Base-by-base conservation (phyloP, 2,888 invertebrate species). In the Phaonia tiefii region DNA sequence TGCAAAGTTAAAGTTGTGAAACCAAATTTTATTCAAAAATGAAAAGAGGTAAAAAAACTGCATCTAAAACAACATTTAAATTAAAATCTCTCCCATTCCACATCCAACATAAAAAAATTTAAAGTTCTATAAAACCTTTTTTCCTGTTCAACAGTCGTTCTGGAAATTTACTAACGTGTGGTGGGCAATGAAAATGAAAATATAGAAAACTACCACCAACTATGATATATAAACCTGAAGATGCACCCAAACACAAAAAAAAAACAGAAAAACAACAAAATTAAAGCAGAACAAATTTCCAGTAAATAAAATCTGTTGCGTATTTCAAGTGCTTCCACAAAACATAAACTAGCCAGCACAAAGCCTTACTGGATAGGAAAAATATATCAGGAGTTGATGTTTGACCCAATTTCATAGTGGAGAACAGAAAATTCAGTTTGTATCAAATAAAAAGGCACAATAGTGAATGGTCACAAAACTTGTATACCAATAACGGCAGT, bases 301-400 rank as follows among this genome's bases (percentile, higher is more conserved):
- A 39, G 63, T 72, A 72, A 72, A 72, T 72, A 72, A 72, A 72
- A 69, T 69, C 69, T 69, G 69, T 69, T 54, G 51, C 39, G 2
- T 20, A 39, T 13, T 39, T 15, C 8, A 20, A 54, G 20, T 39
- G n/a, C 17, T 31, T 8, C 20, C 20, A 4, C 10, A 51, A 10
- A 51, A 22, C 15, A 1, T 1, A 60, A 39, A 31, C 17, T 31
- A 42, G 49, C 11, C 31, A 22, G 58, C 17, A n/a, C n/a, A n/a
- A n/a, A n/a, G n/a, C n/a, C n/a, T n/a, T n/a, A n/a, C n/a, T n/a
- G n/a, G n/a, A n/a, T n/a, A n/a, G n/a, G 8, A 31, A 31, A 31
- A 31, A 31, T 31, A 31, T 31, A 31, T 31, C n/a, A 56, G 10
- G 37, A 60, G 10, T 39, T 63, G 49, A 20, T 70, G 10, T 75